Base-by-base conservation (phyloP, 2,113 vertebrate species). In the Oreocharis arfaki region DNA sequence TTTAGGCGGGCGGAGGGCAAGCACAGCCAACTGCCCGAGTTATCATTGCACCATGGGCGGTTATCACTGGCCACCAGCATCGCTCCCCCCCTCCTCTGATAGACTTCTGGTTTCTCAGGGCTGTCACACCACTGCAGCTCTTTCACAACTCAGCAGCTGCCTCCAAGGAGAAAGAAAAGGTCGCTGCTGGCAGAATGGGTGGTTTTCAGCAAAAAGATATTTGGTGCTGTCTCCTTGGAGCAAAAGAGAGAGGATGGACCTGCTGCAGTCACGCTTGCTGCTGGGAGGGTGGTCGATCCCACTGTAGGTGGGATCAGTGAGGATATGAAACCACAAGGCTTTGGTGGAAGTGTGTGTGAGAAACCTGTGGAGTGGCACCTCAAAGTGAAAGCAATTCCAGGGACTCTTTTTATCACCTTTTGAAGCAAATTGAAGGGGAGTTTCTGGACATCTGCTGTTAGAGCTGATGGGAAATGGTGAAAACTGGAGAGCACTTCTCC, bases 51-150 rank as follows among this genome's bases (percentile, higher is more conserved):
- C 89, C 59, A 47, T 49, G 67, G 19, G 63, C 0, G 5, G 90
- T 97, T 97, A 97, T 97, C 96, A 0, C 65, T 27, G 21, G 57
- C 86, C 6, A 1, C 89, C 96, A 91, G 96, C 59, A 60, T 80
- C 17, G 1, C 24, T n/a, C n/a, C 28, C 47, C 70, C 41, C 9
- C 41, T 10, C 84, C 4, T 14, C 87, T 30, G 86, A 89, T 27
- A 95, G 75, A 91, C 87, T 95, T 90, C 81, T 82, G 76, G 76
- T 94, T 95, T 92, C 92, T 85, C 57, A 56, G 79, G 86, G 71
- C 94, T 96, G 71, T 50, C 53, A 61, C 15, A 9, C 59, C 3
- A 6, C 87, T 55, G 64, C 71, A 44, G 64, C 64, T 41, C 64
- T 84, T 92, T 92, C 85, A 71, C 83, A 83, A 86, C 65, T 35